phyloP scores from a whole-genome alignment of 2,113 vertebrate genomes.

The Corythoichthys intestinalis region DNA sequence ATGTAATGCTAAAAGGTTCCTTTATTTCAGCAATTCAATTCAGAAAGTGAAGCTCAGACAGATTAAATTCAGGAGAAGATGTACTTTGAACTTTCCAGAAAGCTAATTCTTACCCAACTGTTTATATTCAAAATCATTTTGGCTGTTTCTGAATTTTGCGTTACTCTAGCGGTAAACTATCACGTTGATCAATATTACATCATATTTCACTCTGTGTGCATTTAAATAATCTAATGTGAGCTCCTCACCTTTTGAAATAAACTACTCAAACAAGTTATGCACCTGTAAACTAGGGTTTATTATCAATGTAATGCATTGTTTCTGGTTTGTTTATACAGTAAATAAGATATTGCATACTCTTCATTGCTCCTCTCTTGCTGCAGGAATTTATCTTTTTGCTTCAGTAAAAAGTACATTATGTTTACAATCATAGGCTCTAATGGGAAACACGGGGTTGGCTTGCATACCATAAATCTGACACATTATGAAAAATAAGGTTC shows the following conservation, averaged over 20 bases:
- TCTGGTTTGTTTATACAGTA: background rate
- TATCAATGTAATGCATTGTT: background rate
- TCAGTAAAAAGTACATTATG: background rate
- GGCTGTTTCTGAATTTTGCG: no score
- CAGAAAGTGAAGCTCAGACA: no score
- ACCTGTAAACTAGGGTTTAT: background rate
- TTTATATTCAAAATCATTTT: no score
- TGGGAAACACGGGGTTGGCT: background rate
- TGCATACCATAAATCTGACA: background rate
- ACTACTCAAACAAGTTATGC: background rate
- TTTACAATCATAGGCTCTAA: background rate
- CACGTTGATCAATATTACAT: no score
- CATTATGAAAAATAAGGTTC: background rate
- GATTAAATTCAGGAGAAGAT: no score
- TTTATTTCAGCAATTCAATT: background rate
- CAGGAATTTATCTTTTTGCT: background rate
- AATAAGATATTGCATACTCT: background rate
- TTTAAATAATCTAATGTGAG: background rate
- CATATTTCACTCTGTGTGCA: no score
- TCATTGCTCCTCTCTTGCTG: background rate
- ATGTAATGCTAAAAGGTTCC: background rate
- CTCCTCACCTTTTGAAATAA: background rate
- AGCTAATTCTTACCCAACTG: no score
- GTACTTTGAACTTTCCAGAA: no score
- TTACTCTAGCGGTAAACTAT: no score